Evolutionary conservation across 2,888 invertebrate genomes (phyloP).

Genomic region (Callinectes sapidus): DNA sequence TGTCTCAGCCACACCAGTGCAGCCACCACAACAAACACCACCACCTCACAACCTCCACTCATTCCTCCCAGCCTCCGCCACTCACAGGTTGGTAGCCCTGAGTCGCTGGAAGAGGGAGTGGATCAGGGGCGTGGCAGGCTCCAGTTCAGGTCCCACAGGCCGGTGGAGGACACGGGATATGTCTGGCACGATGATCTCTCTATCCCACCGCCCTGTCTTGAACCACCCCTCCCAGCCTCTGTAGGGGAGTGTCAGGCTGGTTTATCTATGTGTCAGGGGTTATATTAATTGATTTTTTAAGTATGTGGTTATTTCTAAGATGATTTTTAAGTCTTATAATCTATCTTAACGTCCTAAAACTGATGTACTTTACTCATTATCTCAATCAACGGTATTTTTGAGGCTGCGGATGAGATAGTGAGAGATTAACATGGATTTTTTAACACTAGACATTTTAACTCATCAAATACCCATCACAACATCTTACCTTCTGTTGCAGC

Average conservation of each 20-base stretch:
- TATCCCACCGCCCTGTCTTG: conserved; percentile 58
- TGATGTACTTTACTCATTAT: too few relatives aligned
- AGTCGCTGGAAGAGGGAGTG: conserved; percentile 61
- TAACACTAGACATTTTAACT: too few relatives aligned
- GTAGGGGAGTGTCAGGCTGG: neutral
- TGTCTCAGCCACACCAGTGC: neutral
- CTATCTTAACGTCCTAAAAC: too few relatives aligned
- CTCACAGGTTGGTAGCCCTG: conserved; percentile 65
- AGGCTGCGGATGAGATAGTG: too few relatives aligned
- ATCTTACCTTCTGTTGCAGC: conserved; percentile 41
- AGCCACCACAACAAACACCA: too few relatives aligned
- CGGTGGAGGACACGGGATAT: conserved; percentile 67
- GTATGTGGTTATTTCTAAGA: too few relatives aligned
- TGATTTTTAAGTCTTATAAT: too few relatives aligned
- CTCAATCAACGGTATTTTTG: too few relatives aligned
- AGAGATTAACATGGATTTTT: too few relatives aligned
- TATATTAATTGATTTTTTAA: too few relatives aligned
- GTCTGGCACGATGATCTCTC: conserved; percentile 64
- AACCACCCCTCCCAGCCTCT: conserved; percentile 66
- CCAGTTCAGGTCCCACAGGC: conserved; percentile 61
- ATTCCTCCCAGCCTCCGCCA: neutral
- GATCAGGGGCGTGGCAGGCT: conserved; percentile 58
- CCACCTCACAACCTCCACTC: neutral
- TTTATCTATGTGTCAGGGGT: too few relatives aligned
- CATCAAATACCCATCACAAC: too few relatives aligned